Evolutionary conservation across 2,113 vertebrate genomes (phyloP).

Genomic region (Rhipidura dahli): DNA sequence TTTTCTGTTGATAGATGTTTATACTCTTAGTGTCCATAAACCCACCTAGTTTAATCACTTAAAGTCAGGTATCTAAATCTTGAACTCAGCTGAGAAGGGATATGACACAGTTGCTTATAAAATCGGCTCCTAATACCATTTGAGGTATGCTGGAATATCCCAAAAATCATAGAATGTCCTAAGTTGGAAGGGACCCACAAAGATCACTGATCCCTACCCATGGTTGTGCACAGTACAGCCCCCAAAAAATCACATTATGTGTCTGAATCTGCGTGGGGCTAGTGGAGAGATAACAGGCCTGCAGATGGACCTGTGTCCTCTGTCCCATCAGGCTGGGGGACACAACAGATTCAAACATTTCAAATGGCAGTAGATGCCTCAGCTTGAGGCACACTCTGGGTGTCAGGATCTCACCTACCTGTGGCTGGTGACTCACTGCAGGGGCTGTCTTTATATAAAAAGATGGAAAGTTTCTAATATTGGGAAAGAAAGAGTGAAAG

Average conservation of each 20-base stretch:
- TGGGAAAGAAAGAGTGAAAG: not conserved
- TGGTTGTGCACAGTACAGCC: not conserved
- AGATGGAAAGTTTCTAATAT: not conserved
- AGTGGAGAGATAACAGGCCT: not conserved
- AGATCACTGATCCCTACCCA: fast-evolving
- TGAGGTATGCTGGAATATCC: not conserved
- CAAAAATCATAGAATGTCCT: not conserved
- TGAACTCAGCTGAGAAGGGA: not conserved
- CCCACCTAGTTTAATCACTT: not conserved
- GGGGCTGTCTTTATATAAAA: not conserved
- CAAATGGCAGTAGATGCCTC: not conserved
- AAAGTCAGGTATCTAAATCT: not conserved
- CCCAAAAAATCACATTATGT: not conserved
- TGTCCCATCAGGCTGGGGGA: not conserved
- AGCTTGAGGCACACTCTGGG: not conserved
- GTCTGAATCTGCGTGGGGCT: not conserved
- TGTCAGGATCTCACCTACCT: not conserved
- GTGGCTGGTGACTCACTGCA: not conserved
- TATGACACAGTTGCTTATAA: not conserved
- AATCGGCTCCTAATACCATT: not conserved
- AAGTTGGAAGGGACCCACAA: not conserved
- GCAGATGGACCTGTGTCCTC: not conserved
- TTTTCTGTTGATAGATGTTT: not conserved
- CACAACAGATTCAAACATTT: not conserved
- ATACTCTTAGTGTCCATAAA: not conserved